Percentiles rank a stretch among this genome's conserved stretches.
Conservation (phyloP, 2,888 invertebrate species). For the Notodromas monacha region DNA sequence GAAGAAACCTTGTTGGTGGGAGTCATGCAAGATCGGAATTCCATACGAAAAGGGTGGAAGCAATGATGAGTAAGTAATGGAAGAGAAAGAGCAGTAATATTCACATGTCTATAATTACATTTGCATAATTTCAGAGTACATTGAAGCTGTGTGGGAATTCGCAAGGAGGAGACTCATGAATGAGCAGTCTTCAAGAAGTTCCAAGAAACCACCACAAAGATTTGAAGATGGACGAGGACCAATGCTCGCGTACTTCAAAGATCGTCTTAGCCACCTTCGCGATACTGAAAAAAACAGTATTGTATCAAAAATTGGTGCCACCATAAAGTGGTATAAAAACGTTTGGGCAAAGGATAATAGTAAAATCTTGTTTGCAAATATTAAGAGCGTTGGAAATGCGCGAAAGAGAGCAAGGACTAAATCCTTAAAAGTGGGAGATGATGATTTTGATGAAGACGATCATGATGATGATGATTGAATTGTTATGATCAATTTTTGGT, state of each 20-base stretch:
- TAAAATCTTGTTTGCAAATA: constrained; percentile 4
- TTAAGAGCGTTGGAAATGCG: constrained; percentile 4
- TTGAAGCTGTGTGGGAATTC: constrained; percentile 4
- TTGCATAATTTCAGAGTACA: constrained; percentile 4
- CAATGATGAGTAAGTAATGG: constrained; percentile 4
- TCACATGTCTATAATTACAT: constrained; percentile 4
- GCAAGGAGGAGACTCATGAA: constrained; percentile 4
- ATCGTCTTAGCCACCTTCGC: constrained; percentile 4
- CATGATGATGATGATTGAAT: constrained; percentile 4
- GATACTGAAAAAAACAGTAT: constrained; percentile 4
- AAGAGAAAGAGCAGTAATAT: constrained; percentile 4
- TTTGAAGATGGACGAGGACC: constrained; percentile 4
- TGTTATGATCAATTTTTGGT: constrained; percentile 4
- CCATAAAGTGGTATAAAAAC: constrained; percentile 4
- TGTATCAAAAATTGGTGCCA: constrained; percentile 4
- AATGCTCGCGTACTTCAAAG: constrained; percentile 4
- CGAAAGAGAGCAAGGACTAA: constrained; percentile 4
- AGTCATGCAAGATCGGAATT: constrained; percentile 4
- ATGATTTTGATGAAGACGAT: constrained; percentile 4
- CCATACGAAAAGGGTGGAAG: constrained; percentile 4
- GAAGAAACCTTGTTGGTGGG: constrained; percentile 4
- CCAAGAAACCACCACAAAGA: constrained; percentile 4
- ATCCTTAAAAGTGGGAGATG: constrained; percentile 4
- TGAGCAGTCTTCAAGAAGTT: constrained; percentile 4
- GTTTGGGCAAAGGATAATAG: constrained; percentile 4